These are phyloP conservation scores for Zoanthus sociatus DNA, from an alignment of 92 coral and sea anemone species.

Conservation along the genomic window DNA sequence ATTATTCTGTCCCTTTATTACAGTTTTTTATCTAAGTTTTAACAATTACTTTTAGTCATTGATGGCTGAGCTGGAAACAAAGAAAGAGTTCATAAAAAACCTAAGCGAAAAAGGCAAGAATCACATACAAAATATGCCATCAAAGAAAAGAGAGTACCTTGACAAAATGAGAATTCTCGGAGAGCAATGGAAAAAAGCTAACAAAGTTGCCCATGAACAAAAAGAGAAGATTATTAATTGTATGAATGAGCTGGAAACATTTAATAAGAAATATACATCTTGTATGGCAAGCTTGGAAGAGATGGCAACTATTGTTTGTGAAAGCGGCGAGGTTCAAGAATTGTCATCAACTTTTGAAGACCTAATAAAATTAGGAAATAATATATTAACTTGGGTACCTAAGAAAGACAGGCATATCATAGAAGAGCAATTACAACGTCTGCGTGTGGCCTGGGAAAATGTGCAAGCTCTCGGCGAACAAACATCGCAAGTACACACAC, in stretches of 20 bases:
- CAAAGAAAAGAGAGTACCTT: conserved; percentile 69
- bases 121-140: conserved; percentile 66
- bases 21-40: too few species aligned
- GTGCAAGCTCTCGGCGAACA: conserved; percentile 71
- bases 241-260: conserved; percentile 71
- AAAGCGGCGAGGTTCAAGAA: conserved; percentile 29
- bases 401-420: conserved; percentile 67
- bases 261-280: conserved; percentile 66
- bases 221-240: conserved; percentile 67
- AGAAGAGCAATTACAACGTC: conserved; percentile 73
- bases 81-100: conserved; percentile 86
- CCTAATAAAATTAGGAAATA: conserved; percentile 74
- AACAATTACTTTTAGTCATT: conserved; percentile 56
- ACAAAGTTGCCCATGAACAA: conserved; percentile 73
- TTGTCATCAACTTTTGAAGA: conserved; percentile 63
- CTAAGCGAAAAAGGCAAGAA: conserved; percentile 85
- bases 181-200: conserved; percentile 84
- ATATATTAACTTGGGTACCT: conserved; percentile 62
- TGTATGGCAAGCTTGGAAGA: conserved; percentile 70
- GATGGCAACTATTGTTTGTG: conserved; percentile 39
- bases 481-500: conserved; percentile 63
- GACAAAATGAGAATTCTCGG: conserved; percentile 77
- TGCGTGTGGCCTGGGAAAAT: conserved; percentile 78
- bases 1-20: too few species aligned
- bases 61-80: conserved; percentile 76